A percentile compares a stretch with the other conserved stretches of the same genome.
phyloP scores from a whole-genome alignment of 1,140 invertebrate genomes.

The Drosophila sulfurigaster region DNA sequence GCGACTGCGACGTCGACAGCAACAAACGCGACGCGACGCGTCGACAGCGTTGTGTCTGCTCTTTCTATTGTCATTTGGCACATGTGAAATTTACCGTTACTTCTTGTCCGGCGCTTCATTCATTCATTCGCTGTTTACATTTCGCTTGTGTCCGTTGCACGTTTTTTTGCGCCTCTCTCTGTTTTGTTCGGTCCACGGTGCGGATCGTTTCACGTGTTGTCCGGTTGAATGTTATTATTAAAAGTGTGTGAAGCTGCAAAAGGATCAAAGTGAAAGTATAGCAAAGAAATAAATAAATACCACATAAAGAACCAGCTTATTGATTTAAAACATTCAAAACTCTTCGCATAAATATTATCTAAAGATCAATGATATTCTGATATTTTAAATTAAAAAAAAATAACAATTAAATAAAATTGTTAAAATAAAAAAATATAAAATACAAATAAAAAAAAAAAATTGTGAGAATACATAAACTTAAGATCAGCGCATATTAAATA shows the following conservation, averaged over 20 bases:
- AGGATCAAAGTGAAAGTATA: slow-evolving; percentile 2
- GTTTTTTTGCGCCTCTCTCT: slow-evolving; percentile 29
- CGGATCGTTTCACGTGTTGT: slow-evolving; percentile 12
- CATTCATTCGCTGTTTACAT: slow-evolving; percentile 83
- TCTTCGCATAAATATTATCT: too few relatives aligned
- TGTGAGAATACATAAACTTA: too few relatives aligned
- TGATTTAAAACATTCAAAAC: too few relatives aligned
- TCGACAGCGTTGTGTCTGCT: slow-evolving; percentile 37
- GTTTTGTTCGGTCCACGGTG: not conserved
- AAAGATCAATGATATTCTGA: too few relatives aligned
- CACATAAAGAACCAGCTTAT: not conserved
- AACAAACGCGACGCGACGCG: slow-evolving; percentile 2
- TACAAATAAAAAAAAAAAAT: too few relatives aligned
- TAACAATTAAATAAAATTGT: too few relatives aligned
- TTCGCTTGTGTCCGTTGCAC: slow-evolving; percentile 63
- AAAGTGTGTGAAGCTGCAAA: not conserved
- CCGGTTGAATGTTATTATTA: not conserved
- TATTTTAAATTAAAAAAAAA: too few relatives aligned
- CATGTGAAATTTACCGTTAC: slow-evolving; percentile 82
- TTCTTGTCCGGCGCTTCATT: slow-evolving; percentile 70
- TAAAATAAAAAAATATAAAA: too few relatives aligned
- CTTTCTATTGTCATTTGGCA: slow-evolving; percentile 78
- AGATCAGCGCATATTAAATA: too few relatives aligned
- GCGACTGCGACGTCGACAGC: slow-evolving; percentile 23
- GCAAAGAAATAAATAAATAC: not conserved